Evolutionary conservation across 2,888 invertebrate species (phyloP).

Genomic region (Apantesis nais): DNA sequence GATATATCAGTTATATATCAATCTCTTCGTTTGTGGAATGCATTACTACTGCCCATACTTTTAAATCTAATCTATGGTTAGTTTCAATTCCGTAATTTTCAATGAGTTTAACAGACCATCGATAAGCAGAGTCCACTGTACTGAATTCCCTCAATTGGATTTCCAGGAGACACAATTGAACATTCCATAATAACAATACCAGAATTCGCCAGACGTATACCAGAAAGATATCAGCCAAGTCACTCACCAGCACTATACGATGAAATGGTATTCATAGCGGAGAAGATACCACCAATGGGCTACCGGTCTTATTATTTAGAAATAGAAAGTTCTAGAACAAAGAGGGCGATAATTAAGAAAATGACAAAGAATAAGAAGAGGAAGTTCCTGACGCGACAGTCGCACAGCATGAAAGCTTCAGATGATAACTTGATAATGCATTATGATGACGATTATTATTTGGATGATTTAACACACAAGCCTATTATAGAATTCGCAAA

Average conservation of each 20-base stretch:
- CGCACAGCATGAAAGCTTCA: constrained; percentile 40
- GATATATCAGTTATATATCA: too few species aligned
- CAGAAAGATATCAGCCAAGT: constrained; percentile 69
- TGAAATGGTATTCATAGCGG: constrained; percentile 90
- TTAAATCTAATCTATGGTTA: too few species aligned
- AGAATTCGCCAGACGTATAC: constrained; percentile 77
- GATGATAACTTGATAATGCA: constrained; percentile 40
- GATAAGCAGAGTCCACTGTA: too few species aligned
- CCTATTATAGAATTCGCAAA: constrained; percentile 18
- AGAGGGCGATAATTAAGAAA: constrained; percentile 55
- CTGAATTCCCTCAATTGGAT: background rate
- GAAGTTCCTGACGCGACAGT: constrained; percentile 56
- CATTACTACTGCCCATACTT: too few species aligned
- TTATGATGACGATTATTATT: constrained; percentile 38
- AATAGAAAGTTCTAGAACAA: constrained; percentile 14
- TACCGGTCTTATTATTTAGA: constrained; percentile 86
- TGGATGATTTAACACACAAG: constrained; percentile 33
- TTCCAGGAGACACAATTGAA: constrained; percentile 80
- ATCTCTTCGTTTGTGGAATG: too few species aligned
- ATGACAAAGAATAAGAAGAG: constrained; percentile 52
- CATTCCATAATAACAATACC: constrained; percentile 88
- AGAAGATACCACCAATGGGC: constrained; percentile 88
- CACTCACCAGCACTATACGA: constrained; percentile 46
- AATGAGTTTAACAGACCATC: too few species aligned
- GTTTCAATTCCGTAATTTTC: background rate